Conservation (phyloP, 2,113 vertebrate species). For the Lepus americanus region DNA sequence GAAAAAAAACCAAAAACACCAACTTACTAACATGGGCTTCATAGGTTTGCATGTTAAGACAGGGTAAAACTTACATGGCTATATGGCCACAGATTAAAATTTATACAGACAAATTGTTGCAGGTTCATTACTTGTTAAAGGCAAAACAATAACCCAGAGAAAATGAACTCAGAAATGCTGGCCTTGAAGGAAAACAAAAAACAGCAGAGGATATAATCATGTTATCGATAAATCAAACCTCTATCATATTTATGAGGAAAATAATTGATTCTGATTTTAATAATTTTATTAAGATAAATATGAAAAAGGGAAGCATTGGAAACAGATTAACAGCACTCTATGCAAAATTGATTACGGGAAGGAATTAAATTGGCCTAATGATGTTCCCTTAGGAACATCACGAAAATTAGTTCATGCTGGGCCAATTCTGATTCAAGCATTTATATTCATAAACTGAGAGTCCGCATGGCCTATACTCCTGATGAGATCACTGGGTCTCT, state of each 20-base stretch:
- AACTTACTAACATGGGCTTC: background rate
- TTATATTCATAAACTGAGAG: constrained; percentile 70
- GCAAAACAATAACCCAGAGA: background rate
- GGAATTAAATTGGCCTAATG: constrained; percentile 77
- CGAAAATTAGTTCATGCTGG: constrained; percentile 80
- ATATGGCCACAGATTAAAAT: constrained; percentile 9
- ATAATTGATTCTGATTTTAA: constrained; percentile 69
- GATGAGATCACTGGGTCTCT: background rate
- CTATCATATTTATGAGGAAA: constrained; percentile 71
- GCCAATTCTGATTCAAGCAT: constrained; percentile 76
- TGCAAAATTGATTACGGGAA: constrained; percentile 79
- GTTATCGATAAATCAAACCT: constrained; percentile 63
- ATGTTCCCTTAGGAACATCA: constrained; percentile 76
- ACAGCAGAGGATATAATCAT: background rate
- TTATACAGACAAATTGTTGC: background rate
- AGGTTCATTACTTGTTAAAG: background rate
- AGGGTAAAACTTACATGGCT: background rate
- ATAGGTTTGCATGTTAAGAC: background rate
- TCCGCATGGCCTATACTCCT: constrained; percentile 9
- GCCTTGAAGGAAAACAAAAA: constrained; percentile 6
- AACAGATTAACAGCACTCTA: constrained; percentile 75
- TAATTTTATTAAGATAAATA: constrained; percentile 80
- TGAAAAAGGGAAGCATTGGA: constrained; percentile 69
- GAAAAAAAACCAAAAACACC: background rate
- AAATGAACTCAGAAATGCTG: background rate